A percentile compares a stretch with the other conserved stretches of the same genome.
Evolutionary conservation across 2,113 vertebrate species (phyloP).

Genomic region (Cromileptes altivelis): DNA sequence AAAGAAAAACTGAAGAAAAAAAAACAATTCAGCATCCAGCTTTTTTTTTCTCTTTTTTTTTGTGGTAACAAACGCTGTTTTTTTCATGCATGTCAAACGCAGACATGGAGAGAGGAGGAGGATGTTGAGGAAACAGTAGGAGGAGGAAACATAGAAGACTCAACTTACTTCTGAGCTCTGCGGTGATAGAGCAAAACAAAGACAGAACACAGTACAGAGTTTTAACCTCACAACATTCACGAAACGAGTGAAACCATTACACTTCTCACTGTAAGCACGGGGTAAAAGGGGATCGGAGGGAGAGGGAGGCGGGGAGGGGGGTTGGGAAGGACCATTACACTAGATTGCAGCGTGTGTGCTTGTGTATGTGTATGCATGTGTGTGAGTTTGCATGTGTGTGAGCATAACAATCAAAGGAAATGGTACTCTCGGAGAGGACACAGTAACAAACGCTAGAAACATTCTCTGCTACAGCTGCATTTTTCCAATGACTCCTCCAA

Average conservation of each 20-base stretch:
- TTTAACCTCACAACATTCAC: slow-evolving; percentile 87
- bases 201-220: slow-evolving; percentile 90
- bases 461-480: slow-evolving; percentile 30
- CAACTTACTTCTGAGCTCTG: slow-evolving; percentile 97
- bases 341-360: slow-evolving; percentile 58
- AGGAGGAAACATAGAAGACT: slow-evolving; percentile 85
- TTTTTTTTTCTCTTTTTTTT: slow-evolving; percentile 20
- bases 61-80: slow-evolving; percentile 48
- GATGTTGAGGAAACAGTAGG: slow-evolving; percentile 80
- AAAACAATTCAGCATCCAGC: slow-evolving; percentile 76
- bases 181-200: slow-evolving; percentile 88
- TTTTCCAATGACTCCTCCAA: not conserved
- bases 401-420: slow-evolving; percentile 52
- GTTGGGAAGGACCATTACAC: slow-evolving; percentile 64
- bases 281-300: slow-evolving; percentile 70
- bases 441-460: slow-evolving; percentile 15
- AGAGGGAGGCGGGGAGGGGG: slow-evolving; percentile 48
- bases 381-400: slow-evolving; percentile 24
- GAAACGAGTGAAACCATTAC: slow-evolving; percentile 82
- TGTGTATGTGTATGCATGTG: slow-evolving; percentile 14
- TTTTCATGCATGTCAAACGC: slow-evolving; percentile 85
- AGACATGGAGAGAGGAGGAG: slow-evolving; percentile 79
- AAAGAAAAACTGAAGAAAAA: slow-evolving; percentile 56
- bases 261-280: slow-evolving; percentile 81
- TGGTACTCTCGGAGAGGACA: slow-evolving; percentile 30